Conservation (phyloP, 2,888 invertebrate species). For the Tiphia femorata region DNA sequence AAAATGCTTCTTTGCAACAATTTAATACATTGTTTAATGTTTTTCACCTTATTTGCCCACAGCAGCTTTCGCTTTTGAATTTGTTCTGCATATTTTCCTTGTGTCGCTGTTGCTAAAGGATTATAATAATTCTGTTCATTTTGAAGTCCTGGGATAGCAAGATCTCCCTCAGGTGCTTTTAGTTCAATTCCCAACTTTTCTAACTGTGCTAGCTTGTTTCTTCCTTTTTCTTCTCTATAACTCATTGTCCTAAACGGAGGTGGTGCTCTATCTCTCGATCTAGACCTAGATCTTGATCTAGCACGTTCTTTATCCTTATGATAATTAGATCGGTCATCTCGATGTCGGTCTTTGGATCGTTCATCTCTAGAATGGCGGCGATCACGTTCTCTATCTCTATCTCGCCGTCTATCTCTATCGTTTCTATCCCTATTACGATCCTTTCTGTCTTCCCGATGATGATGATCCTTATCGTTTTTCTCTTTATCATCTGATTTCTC, state of each 20-base stretch:
- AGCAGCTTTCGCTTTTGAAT: conserved; percentile 91
- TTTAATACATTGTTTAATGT: no score
- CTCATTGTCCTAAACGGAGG: conserved; percentile 55
- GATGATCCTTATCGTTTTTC: conserved; percentile 55
- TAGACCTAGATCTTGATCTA: conserved; percentile 62
- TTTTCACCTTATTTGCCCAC: conserved; percentile 86
- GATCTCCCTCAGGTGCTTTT: conserved; percentile 59
- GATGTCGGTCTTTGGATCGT: conserved; percentile 60
- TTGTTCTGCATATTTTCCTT: conserved; percentile 84
- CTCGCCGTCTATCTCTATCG: conserved; percentile 42
- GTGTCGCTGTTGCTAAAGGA: conserved; percentile 78
- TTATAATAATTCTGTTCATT: conserved; percentile 79
- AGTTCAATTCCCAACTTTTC: conserved; percentile 70
- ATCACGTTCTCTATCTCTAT: conserved; percentile 53
- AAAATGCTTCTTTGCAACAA: no score
- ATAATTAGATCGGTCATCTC: conserved; percentile 57
- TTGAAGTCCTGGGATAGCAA: conserved; percentile 32
- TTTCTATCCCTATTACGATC: conserved; percentile 48
- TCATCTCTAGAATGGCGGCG: conserved; percentile 59
- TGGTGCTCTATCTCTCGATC: conserved; percentile 58
- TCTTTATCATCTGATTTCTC: conserved; percentile 53
- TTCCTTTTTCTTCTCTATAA: conserved; percentile 67
- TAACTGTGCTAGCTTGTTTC: conserved; percentile 68
- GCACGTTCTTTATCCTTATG: conserved; percentile 64
- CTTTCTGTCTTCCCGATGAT: conserved; percentile 59